Evolutionary conservation across 2,888 invertebrate genomes (phyloP).

Genomic region (Gasteruption jaculator): DNA sequence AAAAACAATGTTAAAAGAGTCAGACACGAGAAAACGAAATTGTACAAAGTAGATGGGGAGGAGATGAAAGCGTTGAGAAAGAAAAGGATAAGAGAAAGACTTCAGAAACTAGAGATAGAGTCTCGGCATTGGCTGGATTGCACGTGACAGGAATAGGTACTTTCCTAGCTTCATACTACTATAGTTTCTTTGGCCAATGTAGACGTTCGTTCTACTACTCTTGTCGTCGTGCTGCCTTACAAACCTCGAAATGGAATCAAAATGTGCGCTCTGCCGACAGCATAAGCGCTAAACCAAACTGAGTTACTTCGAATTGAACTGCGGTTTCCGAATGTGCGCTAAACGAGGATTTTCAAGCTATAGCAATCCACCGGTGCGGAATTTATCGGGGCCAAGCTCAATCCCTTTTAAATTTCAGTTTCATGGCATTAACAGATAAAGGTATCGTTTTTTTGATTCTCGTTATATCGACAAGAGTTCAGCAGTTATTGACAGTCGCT

Average conservation of each 20-base stretch:
- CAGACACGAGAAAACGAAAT: background rate
- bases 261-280: slow-evolving; percentile 20
- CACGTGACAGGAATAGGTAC: slow-evolving; percentile 41
- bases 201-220: slow-evolving; percentile 24
- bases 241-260: slow-evolving; percentile 24
- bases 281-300: slow-evolving; percentile 20
- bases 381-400: too few relatives aligned
- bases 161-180: slow-evolving; percentile 17
- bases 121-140: slow-evolving; percentile 36
- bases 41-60: background rate
- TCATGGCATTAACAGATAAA: too few relatives aligned
- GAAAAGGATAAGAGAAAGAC: slow-evolving; percentile 27
- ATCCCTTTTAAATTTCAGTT: too few relatives aligned
- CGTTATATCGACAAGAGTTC: too few relatives aligned
- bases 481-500: too few relatives aligned
- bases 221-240: slow-evolving; percentile 16
- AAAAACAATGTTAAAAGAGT: background rate
- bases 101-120: slow-evolving; percentile 31
- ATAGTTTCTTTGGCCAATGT: slow-evolving; percentile 26
- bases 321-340: too few relatives aligned
- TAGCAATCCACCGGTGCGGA: too few relatives aligned
- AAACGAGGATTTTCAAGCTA: too few relatives aligned
- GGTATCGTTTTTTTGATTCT: too few relatives aligned
- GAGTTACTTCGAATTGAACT: too few relatives aligned
- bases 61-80: background rate